phyloP scores from a whole-genome alignment of 2,888 invertebrate genomes.

The Acrocyrtus sp. region DNA sequence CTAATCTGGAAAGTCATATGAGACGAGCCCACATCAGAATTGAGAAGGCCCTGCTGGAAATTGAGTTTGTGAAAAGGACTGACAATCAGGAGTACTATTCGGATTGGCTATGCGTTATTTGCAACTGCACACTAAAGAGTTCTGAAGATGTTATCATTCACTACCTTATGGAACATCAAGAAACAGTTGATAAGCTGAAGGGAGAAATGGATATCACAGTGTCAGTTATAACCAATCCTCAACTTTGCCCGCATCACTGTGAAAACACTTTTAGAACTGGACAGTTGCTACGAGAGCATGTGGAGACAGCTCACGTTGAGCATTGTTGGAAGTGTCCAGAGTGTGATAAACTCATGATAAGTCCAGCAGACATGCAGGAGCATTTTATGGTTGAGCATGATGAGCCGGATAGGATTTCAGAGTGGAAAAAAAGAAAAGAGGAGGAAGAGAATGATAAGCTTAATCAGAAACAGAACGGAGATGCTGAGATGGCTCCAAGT shows the following conservation, averaged over 20 bases:
- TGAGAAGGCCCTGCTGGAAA: too few species aligned
- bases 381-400: constrained; percentile 1
- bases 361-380: not conserved
- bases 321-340: constrained; percentile 5
- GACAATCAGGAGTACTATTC: too few species aligned
- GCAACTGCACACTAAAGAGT: too few species aligned
- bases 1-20: too few species aligned
- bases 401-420: not conserved
- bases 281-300: not conserved
- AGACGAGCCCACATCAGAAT: too few species aligned
- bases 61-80: too few species aligned
- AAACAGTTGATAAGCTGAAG: too few species aligned
- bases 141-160: too few species aligned
- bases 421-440: not conserved
- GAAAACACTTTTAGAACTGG: not conserved
- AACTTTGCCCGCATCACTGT: constrained; percentile 1
- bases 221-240: not conserved
- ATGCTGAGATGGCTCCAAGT: too few species aligned
- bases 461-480: too few species aligned
- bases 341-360: not conserved
- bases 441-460: not conserved
- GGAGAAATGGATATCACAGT: not conserved
- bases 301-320: not conserved
- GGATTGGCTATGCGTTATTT: too few species aligned
- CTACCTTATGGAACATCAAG: too few species aligned